Percentiles rank a stretch among this genome's conserved stretches.
phyloP scores from a whole-genome alignment of 1,140 invertebrate species.

The Pseudomyrmex sp. region DNA sequence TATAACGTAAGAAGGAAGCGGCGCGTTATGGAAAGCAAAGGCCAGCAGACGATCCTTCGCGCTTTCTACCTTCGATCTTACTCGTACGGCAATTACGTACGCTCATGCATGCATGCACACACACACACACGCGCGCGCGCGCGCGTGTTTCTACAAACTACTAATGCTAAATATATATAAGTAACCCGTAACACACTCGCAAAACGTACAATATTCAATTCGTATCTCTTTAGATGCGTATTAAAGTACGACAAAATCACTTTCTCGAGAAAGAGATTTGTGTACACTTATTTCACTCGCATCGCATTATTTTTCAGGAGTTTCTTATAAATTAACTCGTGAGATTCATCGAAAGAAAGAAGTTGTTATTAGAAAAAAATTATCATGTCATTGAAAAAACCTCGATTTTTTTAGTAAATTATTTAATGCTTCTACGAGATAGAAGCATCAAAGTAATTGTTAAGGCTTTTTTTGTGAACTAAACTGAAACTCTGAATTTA shows the following conservation, averaged over 20 bases:
- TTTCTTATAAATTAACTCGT: neutral
- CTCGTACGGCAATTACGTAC: conserved; percentile 79
- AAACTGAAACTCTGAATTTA: no score
- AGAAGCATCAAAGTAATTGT: no score
- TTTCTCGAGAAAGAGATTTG: neutral
- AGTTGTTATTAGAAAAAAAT: no score
- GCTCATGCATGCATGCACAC: conserved; percentile 28
- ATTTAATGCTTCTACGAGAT: no score
- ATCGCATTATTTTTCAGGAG: neutral
- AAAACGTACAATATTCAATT: neutral
- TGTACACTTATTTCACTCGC: neutral
- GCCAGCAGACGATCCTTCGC: conserved; percentile 82
- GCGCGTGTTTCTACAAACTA: neutral
- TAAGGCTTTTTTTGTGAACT: no score
- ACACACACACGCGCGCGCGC: neutral
- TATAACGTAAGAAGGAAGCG: conserved; percentile 78
- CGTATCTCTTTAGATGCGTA: neutral
- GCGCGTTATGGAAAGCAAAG: conserved; percentile 82
- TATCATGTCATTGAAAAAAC: no score
- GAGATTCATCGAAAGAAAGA: no score
- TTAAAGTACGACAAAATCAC: conserved; percentile 28
- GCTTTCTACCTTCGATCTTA: conserved; percentile 84
- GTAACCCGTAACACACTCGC: neutral
- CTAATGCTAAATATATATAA: neutral
- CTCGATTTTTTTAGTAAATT: no score